Base-by-base conservation (phyloP, 92 coral and sea anemone species). In the Epizoanthus scotinus region DNA sequence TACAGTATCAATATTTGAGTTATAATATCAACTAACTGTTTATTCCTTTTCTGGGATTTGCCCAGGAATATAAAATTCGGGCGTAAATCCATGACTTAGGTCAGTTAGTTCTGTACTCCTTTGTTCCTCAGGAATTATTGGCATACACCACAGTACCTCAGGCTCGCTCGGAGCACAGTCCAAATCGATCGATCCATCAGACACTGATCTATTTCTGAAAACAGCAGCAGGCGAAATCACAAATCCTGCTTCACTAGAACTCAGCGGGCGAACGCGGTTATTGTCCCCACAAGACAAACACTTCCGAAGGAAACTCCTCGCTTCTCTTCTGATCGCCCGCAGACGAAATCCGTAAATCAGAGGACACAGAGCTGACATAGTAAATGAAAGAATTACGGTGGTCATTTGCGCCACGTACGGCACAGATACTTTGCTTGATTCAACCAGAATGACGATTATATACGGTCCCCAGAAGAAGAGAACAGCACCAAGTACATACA, bases 261-360 rank as follows among this genome's bases (percentile, higher is more conserved):
- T 89, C 7, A 91, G 47, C 3, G 98, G 92, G 4, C 97, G 90
- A 24, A 93, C 93, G 2, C 63, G 25, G 77, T 90, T 92, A 5
- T 82, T 49, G 67, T 81, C 77, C 4, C 78, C 60, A 22, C 85
- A 82, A 54, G 82, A 75, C 22, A 87, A 71, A 18, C 79, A 0
- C 3, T 92, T 87, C 8, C 75, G 61, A 17, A 93, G 20, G 6
- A 89, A 77, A 17, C 86, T 67, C 66, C 82, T 79, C 25, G 91
- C 90, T 22, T 86, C 92, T 21, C 91, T 86, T 50, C 99, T 85
- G 63, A 94, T 94, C 58, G 63, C 87, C 82, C 91, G 85, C 60
- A 96, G 89, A 58, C 97, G 91, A 86, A 93, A 89, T 15, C 98
- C 99, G 67, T 96, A 96, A 67, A 96, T 94, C 21, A 91, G 54